Evolutionary conservation across 2,888 invertebrate genomes (phyloP), one percentile per base, ranked within the genome.

Genomic region (Machimus rusticus): DNA sequence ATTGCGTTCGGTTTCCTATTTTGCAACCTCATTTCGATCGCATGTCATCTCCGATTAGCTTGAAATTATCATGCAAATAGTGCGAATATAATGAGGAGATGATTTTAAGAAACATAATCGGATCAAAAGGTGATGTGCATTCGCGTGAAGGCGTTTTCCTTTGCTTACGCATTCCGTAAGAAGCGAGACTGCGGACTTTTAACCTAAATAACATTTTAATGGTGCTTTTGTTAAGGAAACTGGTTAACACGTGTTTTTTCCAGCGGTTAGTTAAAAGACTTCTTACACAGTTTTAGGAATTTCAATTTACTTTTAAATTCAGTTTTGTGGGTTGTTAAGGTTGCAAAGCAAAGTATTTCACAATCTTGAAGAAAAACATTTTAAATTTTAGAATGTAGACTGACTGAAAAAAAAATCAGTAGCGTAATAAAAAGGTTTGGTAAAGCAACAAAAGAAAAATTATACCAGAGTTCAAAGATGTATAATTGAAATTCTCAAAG

Each of bases 1-100:
- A 28, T 66, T 66, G 66, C 66, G 66, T 34, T 46, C 43, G 78
- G 78, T 78, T 78, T 78, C 78, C 78, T 78, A 78, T 78, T 78
- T 78, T 78, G 78, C 78, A 78, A 78, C 46, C 66, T 66, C 66
- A 28, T 23, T 78, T 78, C 78, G 78, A 23, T 78, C 37, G 78
- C 78, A 39, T 78, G 43, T 78, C 39, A 78, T 78, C 19, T 78
- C 78, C 78, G 39, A 78, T 78, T 78, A 78, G 43, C 43, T 76
- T 78, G 78, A 78, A 39, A 78, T 78, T 78, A 43, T 23, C 78
- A 46, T n/a, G 19, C 23, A 78, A 78, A 78, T 78, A 78, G 78
- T 43, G 78, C 78, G 78, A 43, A 78, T 39, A 28, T 66, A 66
- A 66, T 66, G 23, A 23, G 66, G 12, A 66, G 28, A 23, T 66